These are phyloP conservation scores for Pangasianodon hypophthalmus DNA, from an alignment of 2,113 vertebrate species.

Conservation along the genomic window DNA sequence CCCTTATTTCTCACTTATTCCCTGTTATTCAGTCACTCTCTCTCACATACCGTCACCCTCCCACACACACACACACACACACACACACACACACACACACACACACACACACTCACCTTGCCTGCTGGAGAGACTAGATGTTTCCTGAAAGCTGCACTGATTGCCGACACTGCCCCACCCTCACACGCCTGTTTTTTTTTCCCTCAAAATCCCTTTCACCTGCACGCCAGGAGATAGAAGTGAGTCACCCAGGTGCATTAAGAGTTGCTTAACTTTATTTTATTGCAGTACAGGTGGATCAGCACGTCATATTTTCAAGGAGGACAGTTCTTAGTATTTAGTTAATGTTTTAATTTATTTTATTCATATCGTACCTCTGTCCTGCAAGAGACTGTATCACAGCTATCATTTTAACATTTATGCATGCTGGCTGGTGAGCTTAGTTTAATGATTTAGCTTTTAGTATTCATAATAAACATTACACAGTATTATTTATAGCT, in stretches of 20 bases:
- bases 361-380: not conserved
- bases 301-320: no score
- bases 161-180: slow-evolving; percentile 30
- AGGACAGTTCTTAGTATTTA: not conserved
- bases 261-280: not conserved
- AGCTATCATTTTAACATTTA: not conserved
- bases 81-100: slow-evolving; percentile 44
- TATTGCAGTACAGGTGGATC: slow-evolving; percentile 2
- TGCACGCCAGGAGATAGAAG: slow-evolving; percentile 28
- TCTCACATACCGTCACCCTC: not conserved
- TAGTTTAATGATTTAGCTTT: no score
- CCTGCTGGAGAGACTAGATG: not conserved
- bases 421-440: not conserved
- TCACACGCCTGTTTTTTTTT: slow-evolving; percentile 41
- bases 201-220: slow-evolving; percentile 39
- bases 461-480: not conserved
- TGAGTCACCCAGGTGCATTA: slow-evolving; percentile 27
- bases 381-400: not conserved
- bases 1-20: not conserved
- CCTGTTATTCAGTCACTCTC: not conserved
- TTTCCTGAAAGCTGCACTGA: slow-evolving; percentile 29
- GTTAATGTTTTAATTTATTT: not conserved
- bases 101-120: slow-evolving; percentile 40
- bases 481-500: not conserved
- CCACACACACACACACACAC: slow-evolving; percentile 34